A percentile compares a stretch with the other conserved stretches of the same genome.
These are phyloP conservation scores for Sialia sialis DNA, from an alignment of 2,113 vertebrate genomes.

Conservation along the genomic window DNA sequence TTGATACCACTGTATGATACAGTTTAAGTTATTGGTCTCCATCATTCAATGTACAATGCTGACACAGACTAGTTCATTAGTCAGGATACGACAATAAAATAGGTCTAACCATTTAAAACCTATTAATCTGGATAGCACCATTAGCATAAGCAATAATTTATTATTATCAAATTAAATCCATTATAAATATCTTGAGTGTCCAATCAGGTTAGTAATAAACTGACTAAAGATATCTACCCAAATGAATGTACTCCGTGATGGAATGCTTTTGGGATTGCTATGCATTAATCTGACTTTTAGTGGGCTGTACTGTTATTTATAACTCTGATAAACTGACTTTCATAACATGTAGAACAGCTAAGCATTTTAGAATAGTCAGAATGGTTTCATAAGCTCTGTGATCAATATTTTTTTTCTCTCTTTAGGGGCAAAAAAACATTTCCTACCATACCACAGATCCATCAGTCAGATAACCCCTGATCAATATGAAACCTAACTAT, in stretches of 20 bases:
- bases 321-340: not conserved
- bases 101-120: not conserved
- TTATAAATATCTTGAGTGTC: not conserved
- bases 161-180: slow-evolving; percentile 12
- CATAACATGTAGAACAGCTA: not conserved
- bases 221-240: not conserved
- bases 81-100: not conserved
- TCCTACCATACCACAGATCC: not conserved
- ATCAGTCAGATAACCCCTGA: not conserved
- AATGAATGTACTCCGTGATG: not conserved
- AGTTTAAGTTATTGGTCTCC: not conserved
- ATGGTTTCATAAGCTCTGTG: not conserved
- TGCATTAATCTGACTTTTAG: not conserved
- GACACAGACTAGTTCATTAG: not conserved
- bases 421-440: not conserved
- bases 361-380: not conserved
- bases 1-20: not conserved
- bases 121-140: slow-evolving; percentile 20
- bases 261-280: not conserved
- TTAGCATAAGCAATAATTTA: not conserved
- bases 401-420: not conserved
- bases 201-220: not conserved
- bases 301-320: not conserved
- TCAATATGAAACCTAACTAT: not conserved
- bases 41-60: not conserved